Conservation (phyloP, 2,113 vertebrate genomes). For the Craseonycteris thonglongyai region DNA sequence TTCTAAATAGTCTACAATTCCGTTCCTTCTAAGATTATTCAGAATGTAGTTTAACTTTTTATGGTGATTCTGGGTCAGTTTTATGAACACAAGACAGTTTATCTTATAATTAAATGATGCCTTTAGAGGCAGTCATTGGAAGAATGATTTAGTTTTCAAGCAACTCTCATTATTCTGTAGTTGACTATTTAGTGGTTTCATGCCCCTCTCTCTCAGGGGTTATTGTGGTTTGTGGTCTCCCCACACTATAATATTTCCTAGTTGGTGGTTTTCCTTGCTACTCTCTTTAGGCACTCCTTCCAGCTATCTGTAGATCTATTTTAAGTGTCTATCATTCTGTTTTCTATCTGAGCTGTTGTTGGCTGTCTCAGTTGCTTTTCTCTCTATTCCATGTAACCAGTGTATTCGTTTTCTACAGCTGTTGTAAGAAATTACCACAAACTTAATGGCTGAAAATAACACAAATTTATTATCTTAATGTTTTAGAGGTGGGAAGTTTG, state of each 20-base stretch:
- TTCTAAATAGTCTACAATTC: background rate
- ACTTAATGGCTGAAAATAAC: background rate
- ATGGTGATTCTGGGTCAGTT: background rate
- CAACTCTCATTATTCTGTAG: background rate
- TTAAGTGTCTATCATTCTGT: background rate
- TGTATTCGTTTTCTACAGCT: background rate
- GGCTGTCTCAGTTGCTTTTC: background rate
- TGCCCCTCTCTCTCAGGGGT: background rate
- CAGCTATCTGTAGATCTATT: background rate
- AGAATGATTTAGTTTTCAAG: background rate
- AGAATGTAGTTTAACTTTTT: background rate
- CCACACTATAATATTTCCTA: background rate
- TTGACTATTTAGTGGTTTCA: background rate
- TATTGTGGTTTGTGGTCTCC: constrained; percentile 56
- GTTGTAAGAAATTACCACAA: background rate
- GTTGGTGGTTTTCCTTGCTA: constrained; percentile 26
- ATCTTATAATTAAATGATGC: background rate
- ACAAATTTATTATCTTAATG: background rate
- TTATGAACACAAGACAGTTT: background rate
- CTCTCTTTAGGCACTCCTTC: background rate
- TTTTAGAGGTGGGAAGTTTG: background rate
- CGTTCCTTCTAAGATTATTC: background rate
- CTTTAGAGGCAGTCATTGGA: background rate
- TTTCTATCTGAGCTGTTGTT: background rate
- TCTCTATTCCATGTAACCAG: background rate